phyloP scores from a whole-genome alignment of 2,113 vertebrate species.

The Tupaia chinensis region DNA sequence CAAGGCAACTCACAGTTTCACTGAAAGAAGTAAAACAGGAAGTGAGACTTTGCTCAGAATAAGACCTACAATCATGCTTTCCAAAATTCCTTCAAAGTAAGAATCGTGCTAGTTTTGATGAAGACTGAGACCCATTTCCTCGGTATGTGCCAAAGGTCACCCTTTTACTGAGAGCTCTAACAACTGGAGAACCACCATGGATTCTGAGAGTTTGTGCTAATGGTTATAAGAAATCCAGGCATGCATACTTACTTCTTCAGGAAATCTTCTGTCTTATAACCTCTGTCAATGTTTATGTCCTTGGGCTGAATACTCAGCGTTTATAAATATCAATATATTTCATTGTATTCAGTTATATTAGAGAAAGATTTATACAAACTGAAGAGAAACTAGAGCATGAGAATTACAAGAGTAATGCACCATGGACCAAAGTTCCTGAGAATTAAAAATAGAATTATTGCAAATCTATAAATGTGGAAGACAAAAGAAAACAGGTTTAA shows the following conservation, averaged over 20 bases:
- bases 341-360: constrained; percentile 3
- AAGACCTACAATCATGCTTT: not conserved
- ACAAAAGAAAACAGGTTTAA: constrained; percentile 55
- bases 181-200: not conserved
- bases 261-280: not conserved
- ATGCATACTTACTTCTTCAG: too few relatives aligned
- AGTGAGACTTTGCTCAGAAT: not conserved
- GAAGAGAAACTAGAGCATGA: constrained; percentile 26
- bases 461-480: constrained; percentile 23
- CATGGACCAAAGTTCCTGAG: not conserved
- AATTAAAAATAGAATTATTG: constrained; percentile 51
- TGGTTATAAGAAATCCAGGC: not conserved
- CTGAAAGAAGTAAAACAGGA: not conserved
- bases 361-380: constrained; percentile 37
- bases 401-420: not conserved
- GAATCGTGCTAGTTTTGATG: not conserved
- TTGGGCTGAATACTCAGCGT: not conserved
- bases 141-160: not conserved
- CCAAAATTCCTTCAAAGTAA: not conserved
- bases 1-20: not conserved
- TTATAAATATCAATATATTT: not conserved
- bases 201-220: not conserved
- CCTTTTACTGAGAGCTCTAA: not conserved
- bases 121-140: not conserved
- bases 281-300: not conserved